phyloP scores from a whole-genome alignment of 2,113 vertebrate genomes.

The Hippocampus comes region DNA sequence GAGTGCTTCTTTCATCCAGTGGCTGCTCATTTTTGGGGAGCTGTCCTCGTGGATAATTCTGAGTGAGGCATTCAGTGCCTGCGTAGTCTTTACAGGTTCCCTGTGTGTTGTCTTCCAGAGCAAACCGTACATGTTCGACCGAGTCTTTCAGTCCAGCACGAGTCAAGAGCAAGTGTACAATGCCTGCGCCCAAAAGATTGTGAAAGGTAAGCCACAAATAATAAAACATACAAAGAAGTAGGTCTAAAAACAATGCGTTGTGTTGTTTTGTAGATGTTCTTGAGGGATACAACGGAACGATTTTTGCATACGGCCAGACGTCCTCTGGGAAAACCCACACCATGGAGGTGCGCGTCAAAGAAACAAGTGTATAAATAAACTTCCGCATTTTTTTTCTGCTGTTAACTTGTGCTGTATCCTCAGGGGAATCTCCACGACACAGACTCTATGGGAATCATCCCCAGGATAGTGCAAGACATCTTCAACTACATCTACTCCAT shows the following conservation, averaged over 20 bases:
- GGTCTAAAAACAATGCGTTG: not conserved
- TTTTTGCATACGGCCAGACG: constrained; percentile 97
- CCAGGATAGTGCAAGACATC: constrained; percentile 91
- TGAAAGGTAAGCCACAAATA: constrained; percentile 82
- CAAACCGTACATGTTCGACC: constrained; percentile 91
- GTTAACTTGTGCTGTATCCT: not conserved
- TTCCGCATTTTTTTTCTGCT: not conserved
- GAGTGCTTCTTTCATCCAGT: no score
- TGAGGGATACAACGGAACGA: constrained; percentile 96
- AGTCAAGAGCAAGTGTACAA: constrained; percentile 97
- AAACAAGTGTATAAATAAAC: not conserved
- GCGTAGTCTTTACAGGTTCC: not conserved
- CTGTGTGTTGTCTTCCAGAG: constrained; percentile 66
- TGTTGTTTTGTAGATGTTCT: constrained; percentile 82
- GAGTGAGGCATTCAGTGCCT: not conserved
- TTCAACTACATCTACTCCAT: constrained; percentile 95
- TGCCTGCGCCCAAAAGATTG: constrained; percentile 94
- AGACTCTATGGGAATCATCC: constrained; percentile 91
- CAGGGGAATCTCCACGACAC: constrained; percentile 91
- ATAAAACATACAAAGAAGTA: not conserved
- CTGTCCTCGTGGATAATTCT: not conserved
- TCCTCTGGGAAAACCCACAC: constrained; percentile 98
- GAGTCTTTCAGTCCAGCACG: constrained; percentile 89
- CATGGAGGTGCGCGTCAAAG: constrained; percentile 84
- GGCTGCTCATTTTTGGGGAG: no score